Evolutionary conservation across 2,797 vertebrate species (phyloP), one percentile per base, ranked within the genome.

Genomic region (Xenopus petersii): DNA sequence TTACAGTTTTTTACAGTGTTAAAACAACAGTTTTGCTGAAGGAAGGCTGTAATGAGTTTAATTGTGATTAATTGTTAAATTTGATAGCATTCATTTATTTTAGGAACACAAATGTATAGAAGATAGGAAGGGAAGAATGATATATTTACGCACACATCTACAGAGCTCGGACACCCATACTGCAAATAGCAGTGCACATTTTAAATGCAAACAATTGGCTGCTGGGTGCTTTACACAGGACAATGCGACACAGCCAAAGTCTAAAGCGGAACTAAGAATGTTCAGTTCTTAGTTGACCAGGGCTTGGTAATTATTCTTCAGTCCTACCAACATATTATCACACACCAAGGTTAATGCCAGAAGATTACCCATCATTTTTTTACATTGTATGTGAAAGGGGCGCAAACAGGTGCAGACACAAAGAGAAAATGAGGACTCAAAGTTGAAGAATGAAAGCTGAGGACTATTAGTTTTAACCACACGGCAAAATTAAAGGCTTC

Each of bases 331-430:
- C 93, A 94, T 93, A 95, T 96, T 96, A 94, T 96, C 94, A 94
- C 92, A 94, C 92, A 89, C 90, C 91, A 93, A 91, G 92, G 91
- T 89, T 89, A 93, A 93, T 93, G 94, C 94, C 94, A 95, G 90
- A 90, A 94, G 94, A 96, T 97, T 98, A 96, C 89, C 84, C 90
- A 87, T 79, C 77, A 79, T 79, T 79, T 89, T 79, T 60, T 95
- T 92, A 94, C 93, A 94, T 94, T 89, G 89, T 92, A 93, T 93
- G 92, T 92, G 93, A 97, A 94, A 95, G 93, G 93, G 91, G 93
- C 92, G 90, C 84, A 95, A 96, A 98, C 96, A 98, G 96, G 96
- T 99, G 97, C 94, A 92, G 91, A 91, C 88, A 94, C 91, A 96
- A 93, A 92, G 89, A 86, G 86, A 79, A 88, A 85, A 91, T 90